Base-by-base conservation (phyloP, 2,888 invertebrate species). In the Acleris sparsana region DNA sequence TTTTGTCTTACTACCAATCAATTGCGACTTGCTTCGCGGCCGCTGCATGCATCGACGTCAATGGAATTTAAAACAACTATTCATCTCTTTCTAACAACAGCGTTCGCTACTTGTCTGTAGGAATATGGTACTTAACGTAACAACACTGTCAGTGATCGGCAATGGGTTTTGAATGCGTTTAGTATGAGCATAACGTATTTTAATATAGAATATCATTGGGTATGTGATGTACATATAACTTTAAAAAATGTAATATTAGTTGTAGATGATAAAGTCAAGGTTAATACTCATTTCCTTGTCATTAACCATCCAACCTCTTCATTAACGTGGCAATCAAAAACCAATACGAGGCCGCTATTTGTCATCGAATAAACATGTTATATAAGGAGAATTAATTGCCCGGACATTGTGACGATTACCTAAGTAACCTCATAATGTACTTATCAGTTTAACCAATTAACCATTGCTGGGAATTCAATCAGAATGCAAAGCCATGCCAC, bases 261-360 rank as follows among this genome's bases (percentile, higher is more conserved):
- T 20, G 25, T 7, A 43, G 16, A 49, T 43, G n/a, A 60, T 58
- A 33, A 49, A 49, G 39, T 60, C 43, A 17, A 55, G 33, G 53
- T 48, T 33, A 59, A 7, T n/a, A 11, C 17, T 48, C 46, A 17
- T 46, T 57, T 57, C 57, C 57, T 57, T 44, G 48, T 48, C 53
- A 59, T 59, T 64, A 25, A 64, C 53, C 59, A 64, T 60, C 11
- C 33, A 63, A 64, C 53, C 44, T 64, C 53, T 57, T 55, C 60
- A 63, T 48, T 22, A 48, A 18, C 48, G 22, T 53, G 52, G 33
- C 46, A 46, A 58, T 58, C 29, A 53, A 58, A 51, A 58, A 46
- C n/a, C 17, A 55, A 53, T 43, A 25, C 18, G 53, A 58, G 53
- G 58, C 46, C 53, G n/a, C 39, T 51, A 43, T 57, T 56, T 22